phyloP scores from a whole-genome alignment of 2,113 vertebrate species.

The Pollimyrus isidori region DNA sequence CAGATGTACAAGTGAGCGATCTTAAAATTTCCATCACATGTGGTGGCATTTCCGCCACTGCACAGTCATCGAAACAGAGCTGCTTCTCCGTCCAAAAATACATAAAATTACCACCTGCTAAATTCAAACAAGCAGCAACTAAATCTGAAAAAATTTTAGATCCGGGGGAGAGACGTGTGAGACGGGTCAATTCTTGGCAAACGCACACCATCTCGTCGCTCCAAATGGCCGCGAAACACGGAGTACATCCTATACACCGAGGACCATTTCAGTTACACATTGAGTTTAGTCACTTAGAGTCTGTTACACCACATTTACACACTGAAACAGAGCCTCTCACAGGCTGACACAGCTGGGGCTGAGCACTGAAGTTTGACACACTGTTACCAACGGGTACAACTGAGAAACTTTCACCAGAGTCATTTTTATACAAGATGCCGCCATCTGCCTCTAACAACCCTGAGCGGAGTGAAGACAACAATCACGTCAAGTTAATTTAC shows the following conservation, averaged over 20 bases:
- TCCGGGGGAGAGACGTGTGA: background rate
- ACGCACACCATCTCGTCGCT: too few relatives aligned
- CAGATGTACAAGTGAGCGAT: background rate
- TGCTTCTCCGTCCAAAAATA: background rate
- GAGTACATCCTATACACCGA: background rate
- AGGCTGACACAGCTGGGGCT: background rate
- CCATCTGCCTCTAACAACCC: background rate
- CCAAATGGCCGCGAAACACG: background rate
- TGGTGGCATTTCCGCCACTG: background rate
- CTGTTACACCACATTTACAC: constrained; percentile 4
- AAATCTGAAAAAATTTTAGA: background rate
- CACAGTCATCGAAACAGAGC: background rate
- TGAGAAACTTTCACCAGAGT: background rate
- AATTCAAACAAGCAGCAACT: background rate
- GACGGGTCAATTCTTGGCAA: background rate
- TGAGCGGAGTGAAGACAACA: background rate
- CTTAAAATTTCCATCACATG: background rate
- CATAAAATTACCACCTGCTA: background rate
- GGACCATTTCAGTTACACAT: background rate
- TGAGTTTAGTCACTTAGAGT: background rate
- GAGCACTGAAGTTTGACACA: background rate
- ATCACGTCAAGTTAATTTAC: background rate
- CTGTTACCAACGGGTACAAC: background rate
- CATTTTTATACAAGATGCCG: background rate
- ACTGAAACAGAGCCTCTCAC: background rate